Conservation (phyloP, 2,113 vertebrate species). For the Ophthalmolycus amberensis region DNA sequence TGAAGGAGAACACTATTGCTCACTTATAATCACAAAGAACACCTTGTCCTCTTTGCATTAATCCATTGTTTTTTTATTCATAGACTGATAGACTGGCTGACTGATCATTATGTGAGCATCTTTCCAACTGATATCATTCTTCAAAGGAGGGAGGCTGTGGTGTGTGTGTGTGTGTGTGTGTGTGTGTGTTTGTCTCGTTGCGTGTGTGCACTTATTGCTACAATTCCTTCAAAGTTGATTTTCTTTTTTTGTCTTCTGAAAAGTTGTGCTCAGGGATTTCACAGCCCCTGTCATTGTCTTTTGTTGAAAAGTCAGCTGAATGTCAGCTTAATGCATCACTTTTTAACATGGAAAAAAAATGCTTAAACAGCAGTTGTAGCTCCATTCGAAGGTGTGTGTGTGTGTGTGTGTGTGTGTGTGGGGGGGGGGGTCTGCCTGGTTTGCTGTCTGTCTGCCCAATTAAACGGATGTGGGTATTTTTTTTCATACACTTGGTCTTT, state of each 20-base stretch:
- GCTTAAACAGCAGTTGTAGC: conserved; percentile 24
- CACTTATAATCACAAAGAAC: conserved; percentile 30
- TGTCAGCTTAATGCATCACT: conserved; percentile 52
- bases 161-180: too few relatives aligned
- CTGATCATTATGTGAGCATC: not conserved
- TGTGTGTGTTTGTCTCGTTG: not conserved
- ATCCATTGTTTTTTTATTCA: not conserved
- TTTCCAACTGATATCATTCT: not conserved
- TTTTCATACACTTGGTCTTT: conserved; percentile 18
- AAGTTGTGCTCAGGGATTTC: conserved; percentile 45
- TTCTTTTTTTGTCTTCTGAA: conserved; percentile 28
- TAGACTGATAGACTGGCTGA: not conserved
- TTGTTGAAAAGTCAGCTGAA: conserved; percentile 54
- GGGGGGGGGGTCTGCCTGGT: not conserved
- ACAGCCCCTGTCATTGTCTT: conserved; percentile 40
- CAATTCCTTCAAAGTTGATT: conserved; percentile 33
- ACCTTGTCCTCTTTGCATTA: conserved; percentile 32
- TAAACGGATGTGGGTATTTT: conserved; percentile 24
- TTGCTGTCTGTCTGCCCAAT: conserved; percentile 46
- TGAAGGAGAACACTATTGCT: conserved; percentile 35
- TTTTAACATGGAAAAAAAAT: conserved; percentile 31
- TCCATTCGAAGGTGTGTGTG: conserved; percentile 18
- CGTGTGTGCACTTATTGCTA: not conserved
- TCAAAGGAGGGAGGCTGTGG: conserved; percentile 4
- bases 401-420: not conserved